Evolutionary conservation across 2,113 vertebrate species (phyloP).

Genomic region (Alectura lathami): DNA sequence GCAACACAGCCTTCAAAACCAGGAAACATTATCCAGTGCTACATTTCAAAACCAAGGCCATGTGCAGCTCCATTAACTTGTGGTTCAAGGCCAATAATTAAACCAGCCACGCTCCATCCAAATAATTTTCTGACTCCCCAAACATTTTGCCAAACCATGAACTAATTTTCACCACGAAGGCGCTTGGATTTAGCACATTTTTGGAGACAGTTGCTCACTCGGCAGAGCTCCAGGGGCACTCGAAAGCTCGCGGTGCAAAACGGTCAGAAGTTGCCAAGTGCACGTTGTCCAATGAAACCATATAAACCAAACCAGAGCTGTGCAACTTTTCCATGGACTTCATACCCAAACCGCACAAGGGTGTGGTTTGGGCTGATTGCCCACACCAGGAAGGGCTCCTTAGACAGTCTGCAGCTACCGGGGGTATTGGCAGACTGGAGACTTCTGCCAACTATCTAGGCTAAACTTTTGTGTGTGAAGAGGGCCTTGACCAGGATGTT

Average conservation of each 20-base stretch:
- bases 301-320: constrained; percentile 31
- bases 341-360: not conserved
- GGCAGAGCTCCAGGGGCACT: constrained; percentile 43
- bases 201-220: constrained; percentile 55
- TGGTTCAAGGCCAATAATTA: constrained; percentile 56
- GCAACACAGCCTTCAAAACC: not conserved
- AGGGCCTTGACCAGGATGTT: not conserved
- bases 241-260: not conserved
- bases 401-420: not conserved
- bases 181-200: constrained; percentile 22
- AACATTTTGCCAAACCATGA: constrained; percentile 65
- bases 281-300: constrained; percentile 28
- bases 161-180: constrained; percentile 57
- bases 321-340: constrained; percentile 41
- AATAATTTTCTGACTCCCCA: constrained; percentile 41
- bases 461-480: not conserved
- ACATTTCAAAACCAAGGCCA: constrained; percentile 30
- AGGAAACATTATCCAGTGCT: constrained; percentile 50
- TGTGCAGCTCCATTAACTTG: constrained; percentile 29
- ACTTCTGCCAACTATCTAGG: not conserved
- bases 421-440: not conserved
- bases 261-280: constrained; percentile 1
- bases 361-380: not conserved
- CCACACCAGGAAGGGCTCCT: not conserved
- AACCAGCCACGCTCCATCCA: constrained; percentile 40